These are phyloP conservation scores for Dryobotodes eremita DNA, from an alignment of 2,888 invertebrate genomes.

Conservation along the genomic window DNA sequence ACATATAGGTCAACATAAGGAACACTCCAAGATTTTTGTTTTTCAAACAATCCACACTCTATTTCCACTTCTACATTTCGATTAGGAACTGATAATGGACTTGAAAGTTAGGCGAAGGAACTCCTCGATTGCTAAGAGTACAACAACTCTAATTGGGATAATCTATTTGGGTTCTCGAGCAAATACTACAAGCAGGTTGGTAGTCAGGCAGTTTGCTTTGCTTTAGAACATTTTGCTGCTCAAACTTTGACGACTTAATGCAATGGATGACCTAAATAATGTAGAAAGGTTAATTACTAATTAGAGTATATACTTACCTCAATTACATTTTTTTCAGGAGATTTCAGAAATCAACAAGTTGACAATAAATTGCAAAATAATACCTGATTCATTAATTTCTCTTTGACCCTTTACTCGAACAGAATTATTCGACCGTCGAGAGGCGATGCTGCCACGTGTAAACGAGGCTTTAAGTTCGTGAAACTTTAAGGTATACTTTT, in stretches of 20 bases:
- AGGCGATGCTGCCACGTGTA: background rate
- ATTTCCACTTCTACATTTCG: constrained; percentile 46
- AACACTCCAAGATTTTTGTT: constrained; percentile 19
- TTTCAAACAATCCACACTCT: constrained; percentile 42
- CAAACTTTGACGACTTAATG: constrained; percentile 23
- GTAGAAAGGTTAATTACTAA: constrained; percentile 6
- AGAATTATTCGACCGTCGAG: background rate
- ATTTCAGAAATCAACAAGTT: background rate
- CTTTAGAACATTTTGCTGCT: constrained; percentile 45
- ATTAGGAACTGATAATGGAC: constrained; percentile 59
- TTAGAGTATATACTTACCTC: background rate
- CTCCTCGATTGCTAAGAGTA: constrained; percentile 59
- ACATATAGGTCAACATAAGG: background rate
- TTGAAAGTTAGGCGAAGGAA: constrained; percentile 50
- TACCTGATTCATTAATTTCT: background rate
- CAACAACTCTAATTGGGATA: constrained; percentile 66
- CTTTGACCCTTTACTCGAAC: background rate
- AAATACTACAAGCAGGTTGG: constrained; percentile 59
- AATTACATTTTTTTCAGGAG: background rate
- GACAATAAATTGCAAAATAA: background rate
- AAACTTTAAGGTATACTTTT: too few relatives aligned
- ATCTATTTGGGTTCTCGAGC: constrained; percentile 63
- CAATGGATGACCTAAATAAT: constrained; percentile 16
- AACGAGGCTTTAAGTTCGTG: background rate
- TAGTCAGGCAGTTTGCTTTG: constrained; percentile 56